Conservation (phyloP, 2,888 invertebrate species). For the Sarcophaga variegata region DNA sequence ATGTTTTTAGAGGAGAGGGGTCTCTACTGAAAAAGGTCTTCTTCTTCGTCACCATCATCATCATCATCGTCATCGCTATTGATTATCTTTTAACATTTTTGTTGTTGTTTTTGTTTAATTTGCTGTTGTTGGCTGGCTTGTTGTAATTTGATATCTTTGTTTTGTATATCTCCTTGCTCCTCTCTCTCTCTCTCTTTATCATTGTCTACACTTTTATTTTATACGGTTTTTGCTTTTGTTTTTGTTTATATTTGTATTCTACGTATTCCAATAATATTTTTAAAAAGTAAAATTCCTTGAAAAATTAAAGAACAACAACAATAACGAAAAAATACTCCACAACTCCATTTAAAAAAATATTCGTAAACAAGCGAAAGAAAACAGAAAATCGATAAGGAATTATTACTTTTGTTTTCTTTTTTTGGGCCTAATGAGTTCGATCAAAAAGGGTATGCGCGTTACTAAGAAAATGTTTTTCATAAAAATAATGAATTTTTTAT, state of each 20-base stretch:
- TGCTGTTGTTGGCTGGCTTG: not conserved
- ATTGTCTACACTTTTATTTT: too few species aligned
- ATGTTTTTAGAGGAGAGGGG: slow-evolving; percentile 2
- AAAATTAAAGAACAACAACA: slow-evolving; percentile 10
- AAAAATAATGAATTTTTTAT: slow-evolving; percentile 32
- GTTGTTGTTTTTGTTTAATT: slow-evolving; percentile 20
- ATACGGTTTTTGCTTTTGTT: slow-evolving; percentile 24
- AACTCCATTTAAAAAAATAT: not conserved
- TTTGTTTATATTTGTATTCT: slow-evolving; percentile 55
- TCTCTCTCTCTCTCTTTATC: slow-evolving; percentile 33
- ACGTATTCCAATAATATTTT: slow-evolving; percentile 38
- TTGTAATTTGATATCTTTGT: slow-evolving; percentile 67
- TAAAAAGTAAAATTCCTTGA: slow-evolving; percentile 56
- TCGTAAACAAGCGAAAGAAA: slow-evolving; percentile 1
- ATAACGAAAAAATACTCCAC: not conserved
- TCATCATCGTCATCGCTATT: slow-evolving; percentile 56
- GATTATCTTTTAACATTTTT: slow-evolving; percentile 57
- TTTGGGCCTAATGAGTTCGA: slow-evolving; percentile 16
- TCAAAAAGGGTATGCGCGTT: not conserved
- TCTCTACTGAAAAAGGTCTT: slow-evolving; percentile 47
- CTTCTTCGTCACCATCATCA: slow-evolving; percentile 43
- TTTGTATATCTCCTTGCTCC: slow-evolving; percentile 45
- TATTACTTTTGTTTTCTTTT: slow-evolving; percentile 32
- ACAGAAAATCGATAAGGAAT: slow-evolving; percentile 53
- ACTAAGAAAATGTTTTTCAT: slow-evolving; percentile 11